A percentile compares a stretch with the other conserved stretches of the same genome.
Evolutionary conservation across 2,797 vertebrate genomes (phyloP).

Genomic region (Linurgus olivaceus): DNA sequence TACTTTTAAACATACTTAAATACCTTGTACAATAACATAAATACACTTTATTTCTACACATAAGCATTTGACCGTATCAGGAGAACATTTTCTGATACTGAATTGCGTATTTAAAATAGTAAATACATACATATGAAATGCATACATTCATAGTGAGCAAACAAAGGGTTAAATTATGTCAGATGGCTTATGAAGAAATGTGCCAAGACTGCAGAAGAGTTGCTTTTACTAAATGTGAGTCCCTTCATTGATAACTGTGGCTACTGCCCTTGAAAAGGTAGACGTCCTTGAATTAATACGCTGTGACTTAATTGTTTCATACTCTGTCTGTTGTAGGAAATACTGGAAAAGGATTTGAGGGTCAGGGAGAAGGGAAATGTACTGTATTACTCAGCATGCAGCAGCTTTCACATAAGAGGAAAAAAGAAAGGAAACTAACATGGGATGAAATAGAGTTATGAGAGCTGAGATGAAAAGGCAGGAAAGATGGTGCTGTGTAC

Average conservation of each 20-base stretch:
- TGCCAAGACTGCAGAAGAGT: neutral
- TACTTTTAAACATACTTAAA: neutral
- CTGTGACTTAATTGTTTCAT: neutral
- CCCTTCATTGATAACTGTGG: neutral
- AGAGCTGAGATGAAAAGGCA: conserved; percentile 1
- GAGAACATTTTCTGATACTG: neutral
- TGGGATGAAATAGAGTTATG: neutral
- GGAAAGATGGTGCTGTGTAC: neutral
- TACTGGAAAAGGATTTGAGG: neutral
- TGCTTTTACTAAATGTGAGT: neutral
- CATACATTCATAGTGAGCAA: neutral
- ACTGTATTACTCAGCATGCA: neutral
- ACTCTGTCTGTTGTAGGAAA: neutral
- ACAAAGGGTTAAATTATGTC: neutral
- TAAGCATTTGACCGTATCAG: neutral
- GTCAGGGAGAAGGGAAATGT: neutral
- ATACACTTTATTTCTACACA: neutral
- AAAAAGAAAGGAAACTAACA: neutral
- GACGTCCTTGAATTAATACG: neutral
- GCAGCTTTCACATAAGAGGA: neutral
- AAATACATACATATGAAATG: neutral
- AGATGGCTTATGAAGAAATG: neutral
- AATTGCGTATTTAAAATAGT: neutral
- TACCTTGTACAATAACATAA: neutral
- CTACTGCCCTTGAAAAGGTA: neutral